Evolutionary conservation across 2,888 invertebrate genomes (phyloP), one percentile per base, ranked within the genome.

Genomic region (Pilophorus perplexus): DNA sequence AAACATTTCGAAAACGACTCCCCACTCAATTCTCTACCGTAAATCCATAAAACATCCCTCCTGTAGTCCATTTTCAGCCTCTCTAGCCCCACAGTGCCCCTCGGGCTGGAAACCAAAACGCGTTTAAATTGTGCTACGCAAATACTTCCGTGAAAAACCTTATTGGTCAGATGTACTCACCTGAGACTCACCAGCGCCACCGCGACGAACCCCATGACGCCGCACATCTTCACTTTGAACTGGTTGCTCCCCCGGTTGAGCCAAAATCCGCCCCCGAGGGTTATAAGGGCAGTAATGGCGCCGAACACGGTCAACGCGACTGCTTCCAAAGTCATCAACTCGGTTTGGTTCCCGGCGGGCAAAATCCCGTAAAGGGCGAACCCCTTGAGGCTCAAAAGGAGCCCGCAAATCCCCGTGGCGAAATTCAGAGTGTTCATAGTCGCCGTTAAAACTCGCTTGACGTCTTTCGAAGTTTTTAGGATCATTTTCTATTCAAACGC

Each of bases 351-450:
- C 27, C 52, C 52, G 4, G 25, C 28, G 18, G 52, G 52, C 52
- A 52, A 52, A 28, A 28, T 14, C 52, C 33, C 10, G 28, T 28
- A 52, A 28, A 52, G 28, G 20, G 25, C 25, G 16, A 52, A 52
- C 14, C 52, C 52, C 1, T 20, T 22, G 18, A 18, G 25, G 28
- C 28, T 18, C 28, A 28, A 18, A 12, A 25, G 1, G 16, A 52
- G 14, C 10, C 52, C 52, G 12, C 18, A 18, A 18, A 28, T 18
- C n/a, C 28, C 28, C 1, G 52, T 16, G 16, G 16, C 2, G 16
- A 52, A 3, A 18, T 28, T 52, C 6, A 52, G 28, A 16, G 10
- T 16, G 52, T 52, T 28, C 52, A 52, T 52, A n/a, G 52, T 52
- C 2, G 10, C 33, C 3, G 18, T 52, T 28, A 52, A 2, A 52